phyloP scores from a whole-genome alignment of 2,113 vertebrate genomes.

The Eulemur rufifrons region DNA sequence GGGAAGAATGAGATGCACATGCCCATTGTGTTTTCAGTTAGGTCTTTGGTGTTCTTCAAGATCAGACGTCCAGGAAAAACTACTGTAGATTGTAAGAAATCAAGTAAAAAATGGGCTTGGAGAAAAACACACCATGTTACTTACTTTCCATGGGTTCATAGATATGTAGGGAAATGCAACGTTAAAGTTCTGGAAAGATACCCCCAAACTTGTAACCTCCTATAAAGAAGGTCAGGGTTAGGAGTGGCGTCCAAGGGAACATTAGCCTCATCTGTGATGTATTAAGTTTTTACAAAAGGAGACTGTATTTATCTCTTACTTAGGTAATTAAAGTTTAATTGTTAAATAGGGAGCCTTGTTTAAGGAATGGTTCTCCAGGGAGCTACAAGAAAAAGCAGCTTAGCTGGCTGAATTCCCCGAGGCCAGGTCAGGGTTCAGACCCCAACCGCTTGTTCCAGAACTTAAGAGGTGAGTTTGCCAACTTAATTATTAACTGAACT shows the following conservation, averaged over 20 bases:
- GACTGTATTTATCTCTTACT: not conserved
- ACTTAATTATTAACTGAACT: not conserved
- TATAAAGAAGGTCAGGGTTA: not conserved
- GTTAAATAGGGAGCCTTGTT: not conserved
- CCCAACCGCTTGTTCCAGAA: not conserved
- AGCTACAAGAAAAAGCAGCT: not conserved
- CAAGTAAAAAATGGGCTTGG: not conserved
- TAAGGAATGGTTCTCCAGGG: not conserved
- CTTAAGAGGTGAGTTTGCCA: not conserved
- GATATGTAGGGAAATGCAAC: not conserved
- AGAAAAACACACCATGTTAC: not conserved
- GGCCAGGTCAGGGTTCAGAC: not conserved
- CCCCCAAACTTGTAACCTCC: not conserved
- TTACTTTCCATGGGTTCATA: not conserved
- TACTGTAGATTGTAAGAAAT: not conserved
- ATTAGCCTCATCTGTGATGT: not conserved
- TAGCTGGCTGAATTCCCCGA: not conserved
- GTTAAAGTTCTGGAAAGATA: not conserved
- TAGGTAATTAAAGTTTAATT: constrained; percentile 45
- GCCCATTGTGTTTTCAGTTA: not conserved
- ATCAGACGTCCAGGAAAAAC: not conserved
- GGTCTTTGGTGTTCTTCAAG: not conserved
- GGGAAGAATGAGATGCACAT: not conserved
- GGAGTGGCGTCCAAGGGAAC: not conserved
- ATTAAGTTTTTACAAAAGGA: not conserved